Base-by-base conservation (phyloP, 1,140 invertebrate species). In the Helicorthomorpha holstii region DNA sequence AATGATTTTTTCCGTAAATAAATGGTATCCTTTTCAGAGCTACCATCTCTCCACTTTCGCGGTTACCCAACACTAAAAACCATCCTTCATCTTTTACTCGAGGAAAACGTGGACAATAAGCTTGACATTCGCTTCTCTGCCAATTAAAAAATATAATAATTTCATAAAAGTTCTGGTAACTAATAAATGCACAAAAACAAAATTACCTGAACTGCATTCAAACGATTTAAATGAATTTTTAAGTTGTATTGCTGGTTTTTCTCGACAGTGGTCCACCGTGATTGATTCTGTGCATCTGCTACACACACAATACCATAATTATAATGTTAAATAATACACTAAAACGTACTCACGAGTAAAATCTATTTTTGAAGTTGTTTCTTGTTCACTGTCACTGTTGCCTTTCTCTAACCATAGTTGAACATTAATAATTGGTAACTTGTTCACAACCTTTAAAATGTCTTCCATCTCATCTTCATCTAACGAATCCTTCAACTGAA, bases 81-180 rank as follows among this genome's bases (percentile, higher is more conserved):
- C 93, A 98, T 45, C 88, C 86, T 66, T 97, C 92, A 58, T 91
- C 88, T 70, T 97, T 97, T 3, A 81, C 78, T 65, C 93, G 92
- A 0, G 87, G 80, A 70, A 91, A 97, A 56, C 78, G 75, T 3
- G 88, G 86, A 57, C 85, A 80, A 57, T 83, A 71, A 12, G 83
- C 85, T 64, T 77, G 47, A 19, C n/a, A 46, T 29, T 54, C 26
- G 4, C n/a, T 50, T 46, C 29, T 27, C 38, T 49, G 41, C 7
- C 65, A 61, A 58, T 63, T 7, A 51, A 24, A 51, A 64, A 34
- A 7, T 34, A 19, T 41, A 41, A 41, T 19, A 41, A 41, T 41
- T 19, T 41, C 19, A 19, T 41, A 12, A 41, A 41, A 41, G 38
- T 41, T 19, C 12, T 19, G 38, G 38, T 19, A 12, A 12, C 38